Base-by-base conservation (phyloP, 2,113 vertebrate genomes). In the Motacilla tschutschensis region DNA sequence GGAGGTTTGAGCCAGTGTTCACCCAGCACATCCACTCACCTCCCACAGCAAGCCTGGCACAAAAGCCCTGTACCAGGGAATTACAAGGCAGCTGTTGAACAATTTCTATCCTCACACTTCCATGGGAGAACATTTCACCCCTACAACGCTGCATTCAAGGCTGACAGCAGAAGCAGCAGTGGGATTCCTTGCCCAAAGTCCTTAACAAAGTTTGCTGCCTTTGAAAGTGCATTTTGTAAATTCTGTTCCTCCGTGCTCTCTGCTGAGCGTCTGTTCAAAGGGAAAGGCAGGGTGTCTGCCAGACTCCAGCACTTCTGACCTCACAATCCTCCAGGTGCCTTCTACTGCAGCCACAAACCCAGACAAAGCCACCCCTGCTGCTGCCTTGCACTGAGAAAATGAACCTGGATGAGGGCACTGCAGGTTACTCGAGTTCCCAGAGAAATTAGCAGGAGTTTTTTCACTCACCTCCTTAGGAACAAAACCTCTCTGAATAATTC, bases 121-220 rank as follows among this genome's bases (percentile, higher is more conserved):
- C 6, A 2, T 0, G 1, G 28, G 10, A 40, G 50, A 48, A 13
- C 6, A 4, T n/a, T 44, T 48, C 55, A 35, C 26, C 2, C 0
- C 1, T 3, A 1, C 0, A 41, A 21, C 0, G 3, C 6, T 58
- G 71, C 50, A 17, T 6, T 54, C 21, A 13, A 14, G 57, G 58
- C 44, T 60, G 31, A 7, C 41, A 44, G 36, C 41, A 38, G 14
- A 31, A 29, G 12, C 48, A 51, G 41, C 3, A 0, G 53, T 0
- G 25, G 28, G 22, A 21, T 17, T 50, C 26, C 55, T 36, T 6
- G 4, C 67, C 51, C 78, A 17, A 77, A 33, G 22, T 35, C 71
- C 57, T 76, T n/a, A 38, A 24, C 40, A 53, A 85, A 87, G 64
- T 77, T 69, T 50, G 47, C n/a, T 17, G 28, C 14, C 87, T 95